Conservation (phyloP, 2,797 vertebrate species). For the Acanthopagrus latus region DNA sequence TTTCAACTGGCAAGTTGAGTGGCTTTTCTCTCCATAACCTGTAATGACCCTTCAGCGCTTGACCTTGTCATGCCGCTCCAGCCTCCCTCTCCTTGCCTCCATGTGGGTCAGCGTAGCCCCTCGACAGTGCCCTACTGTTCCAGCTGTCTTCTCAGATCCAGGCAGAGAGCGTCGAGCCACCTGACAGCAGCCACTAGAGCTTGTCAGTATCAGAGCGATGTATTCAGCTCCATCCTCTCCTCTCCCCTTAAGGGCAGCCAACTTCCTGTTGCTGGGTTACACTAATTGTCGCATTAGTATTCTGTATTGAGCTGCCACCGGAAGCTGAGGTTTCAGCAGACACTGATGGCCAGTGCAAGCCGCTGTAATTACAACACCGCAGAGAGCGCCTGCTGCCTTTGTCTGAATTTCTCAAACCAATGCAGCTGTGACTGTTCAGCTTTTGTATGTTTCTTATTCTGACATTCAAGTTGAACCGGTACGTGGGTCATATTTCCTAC, state of each 20-base stretch:
- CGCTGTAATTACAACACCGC: conserved; percentile 61
- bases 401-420: conserved; percentile 34
- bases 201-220: conserved; percentile 62
- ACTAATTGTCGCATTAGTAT: conserved; percentile 82
- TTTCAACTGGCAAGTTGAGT: conserved; percentile 17
- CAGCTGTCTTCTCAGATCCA: conserved; percentile 36
- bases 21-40: conserved; percentile 32
- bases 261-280: conserved; percentile 82
- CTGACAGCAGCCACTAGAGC: conserved; percentile 64
- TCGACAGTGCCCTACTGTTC: conserved; percentile 30
- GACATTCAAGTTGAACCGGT: conserved; percentile 21
- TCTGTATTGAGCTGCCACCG: conserved; percentile 64
- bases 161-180: conserved; percentile 38
- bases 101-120: background rate
- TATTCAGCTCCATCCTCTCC: conserved; percentile 63
- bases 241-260: conserved; percentile 69
- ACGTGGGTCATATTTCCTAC: conserved; percentile 1
- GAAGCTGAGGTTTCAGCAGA: conserved; percentile 72
- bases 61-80: conserved; percentile 19
- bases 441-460: conserved; percentile 24
- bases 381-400: conserved; percentile 33
- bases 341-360: conserved; percentile 66
- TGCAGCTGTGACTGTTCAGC: conserved; percentile 21
- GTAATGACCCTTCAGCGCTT: conserved; percentile 27
- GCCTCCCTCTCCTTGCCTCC: conserved; percentile 7